These are phyloP conservation scores for Gari tellinella DNA, from an alignment of 2,888 invertebrate species.

Conservation along the genomic window DNA sequence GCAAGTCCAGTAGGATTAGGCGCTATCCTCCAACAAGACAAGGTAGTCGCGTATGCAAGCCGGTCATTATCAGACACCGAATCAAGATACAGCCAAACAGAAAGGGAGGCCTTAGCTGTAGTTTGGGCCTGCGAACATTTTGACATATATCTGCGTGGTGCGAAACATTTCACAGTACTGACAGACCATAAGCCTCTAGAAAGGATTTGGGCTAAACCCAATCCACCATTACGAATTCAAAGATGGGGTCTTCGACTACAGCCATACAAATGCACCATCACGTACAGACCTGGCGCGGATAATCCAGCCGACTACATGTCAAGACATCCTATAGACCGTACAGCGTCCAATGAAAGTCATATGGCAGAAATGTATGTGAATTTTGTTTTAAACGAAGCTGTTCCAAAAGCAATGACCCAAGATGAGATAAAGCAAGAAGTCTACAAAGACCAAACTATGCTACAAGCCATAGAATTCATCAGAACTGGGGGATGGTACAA, in stretches of 20 bases:
- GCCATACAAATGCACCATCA: too few relatives aligned
- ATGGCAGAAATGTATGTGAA: too few relatives aligned
- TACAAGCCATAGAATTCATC: too few relatives aligned
- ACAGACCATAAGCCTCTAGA: constrained; percentile 68
- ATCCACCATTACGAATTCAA: constrained; percentile 64
- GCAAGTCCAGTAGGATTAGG: constrained; percentile 32
- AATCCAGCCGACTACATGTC: too few relatives aligned
- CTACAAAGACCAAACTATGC: too few relatives aligned
- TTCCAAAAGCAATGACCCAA: too few relatives aligned
- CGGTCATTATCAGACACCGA: constrained; percentile 26
- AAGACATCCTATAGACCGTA: too few relatives aligned
- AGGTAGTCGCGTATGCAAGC: constrained; percentile 29
- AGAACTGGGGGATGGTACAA: constrained; percentile 49
- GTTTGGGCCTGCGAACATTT: constrained; percentile 66
- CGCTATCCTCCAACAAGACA: constrained; percentile 25
- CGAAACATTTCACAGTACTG: constrained; percentile 44
- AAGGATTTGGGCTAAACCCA: too few relatives aligned
- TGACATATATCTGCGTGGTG: constrained; percentile 61
- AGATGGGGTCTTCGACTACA: constrained; percentile 63
- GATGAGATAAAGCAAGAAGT: too few relatives aligned
- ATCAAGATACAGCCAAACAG: constrained; percentile 33
- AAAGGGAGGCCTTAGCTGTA: constrained; percentile 62
- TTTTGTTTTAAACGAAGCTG: too few relatives aligned
- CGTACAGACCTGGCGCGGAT: too few relatives aligned
- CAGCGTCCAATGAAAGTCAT: too few relatives aligned